Evolutionary conservation across 2,797 vertebrate species (phyloP).

Genomic region (Cryptoprocta ferox): DNA sequence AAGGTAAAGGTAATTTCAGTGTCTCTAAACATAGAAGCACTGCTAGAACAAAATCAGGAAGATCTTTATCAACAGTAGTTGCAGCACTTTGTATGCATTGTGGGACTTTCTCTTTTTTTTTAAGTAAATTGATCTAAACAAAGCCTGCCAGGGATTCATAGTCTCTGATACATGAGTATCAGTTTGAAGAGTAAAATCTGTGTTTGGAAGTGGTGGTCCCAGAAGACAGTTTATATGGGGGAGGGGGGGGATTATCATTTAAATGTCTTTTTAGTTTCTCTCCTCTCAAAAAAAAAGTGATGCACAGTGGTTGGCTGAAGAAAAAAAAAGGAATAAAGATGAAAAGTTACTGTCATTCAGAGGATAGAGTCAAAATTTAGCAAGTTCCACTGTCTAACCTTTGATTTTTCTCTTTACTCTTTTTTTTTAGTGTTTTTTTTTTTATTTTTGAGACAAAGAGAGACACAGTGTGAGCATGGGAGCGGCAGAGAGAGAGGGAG

Average conservation of each 20-base stretch:
- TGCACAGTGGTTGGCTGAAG: neutral
- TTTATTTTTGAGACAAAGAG: no score
- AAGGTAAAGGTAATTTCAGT: slow-evolving; percentile 32
- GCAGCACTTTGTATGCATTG: neutral
- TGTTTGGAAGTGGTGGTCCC: slow-evolving; percentile 27
- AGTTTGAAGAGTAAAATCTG: slow-evolving; percentile 32
- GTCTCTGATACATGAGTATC: neutral
- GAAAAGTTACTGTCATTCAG: neutral
- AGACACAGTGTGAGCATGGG: no score
- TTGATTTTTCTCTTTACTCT: neutral
- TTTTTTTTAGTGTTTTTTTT: neutral
- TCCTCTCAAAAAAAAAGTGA: neutral
- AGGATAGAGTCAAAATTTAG: neutral
- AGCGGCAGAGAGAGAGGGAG: no score
- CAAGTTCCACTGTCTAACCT: neutral
- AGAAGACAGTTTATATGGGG: slow-evolving; percentile 3
- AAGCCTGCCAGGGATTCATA: neutral
- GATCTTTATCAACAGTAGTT: neutral
- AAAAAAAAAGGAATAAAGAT: neutral
- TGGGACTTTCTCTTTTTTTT: neutral
- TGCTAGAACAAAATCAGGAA: slow-evolving; percentile 26
- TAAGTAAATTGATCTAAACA: neutral
- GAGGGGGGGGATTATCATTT: slow-evolving; percentile 35
- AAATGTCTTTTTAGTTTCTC: neutral
- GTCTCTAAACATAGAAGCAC: neutral